A percentile compares a stretch with the other conserved stretches of the same genome.
Evolutionary conservation across 2,888 invertebrate genomes (phyloP).

Genomic region (Germaria angustata): DNA sequence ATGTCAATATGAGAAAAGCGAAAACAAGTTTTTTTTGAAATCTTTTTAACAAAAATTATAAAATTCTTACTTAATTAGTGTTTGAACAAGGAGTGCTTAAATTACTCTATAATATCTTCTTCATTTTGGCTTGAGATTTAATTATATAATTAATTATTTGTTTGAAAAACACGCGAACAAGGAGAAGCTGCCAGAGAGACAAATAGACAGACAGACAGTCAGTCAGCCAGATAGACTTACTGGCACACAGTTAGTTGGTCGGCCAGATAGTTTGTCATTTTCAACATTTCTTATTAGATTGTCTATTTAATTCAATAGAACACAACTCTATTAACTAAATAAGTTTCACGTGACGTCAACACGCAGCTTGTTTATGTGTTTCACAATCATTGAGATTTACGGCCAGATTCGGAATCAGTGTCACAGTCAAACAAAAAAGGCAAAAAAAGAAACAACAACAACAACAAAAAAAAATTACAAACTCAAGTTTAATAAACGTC

Average conservation of each 20-base stretch:
- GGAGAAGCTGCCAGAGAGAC: neutral
- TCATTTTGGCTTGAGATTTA: conserved; percentile 5
- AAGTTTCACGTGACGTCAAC: conserved; percentile 47
- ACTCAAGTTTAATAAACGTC: conserved; percentile 59
- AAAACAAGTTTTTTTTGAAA: conserved; percentile 17
- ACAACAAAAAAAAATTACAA: conserved; percentile 18
- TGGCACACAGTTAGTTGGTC: neutral
- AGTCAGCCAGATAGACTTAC: neutral
- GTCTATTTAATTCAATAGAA: conserved; percentile 26
- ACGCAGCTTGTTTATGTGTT: neutral
- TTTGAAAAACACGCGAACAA: neutral
- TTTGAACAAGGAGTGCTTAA: conserved; percentile 4
- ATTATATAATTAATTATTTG: conserved; percentile 39
- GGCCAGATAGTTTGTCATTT: neutral
- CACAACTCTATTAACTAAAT: conserved; percentile 2
- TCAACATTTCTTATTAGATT: neutral
- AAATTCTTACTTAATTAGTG: conserved; percentile 2
- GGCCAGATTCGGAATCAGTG: conserved; percentile 52
- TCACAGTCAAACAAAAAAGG: conserved; percentile 41
- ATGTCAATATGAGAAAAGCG: neutral
- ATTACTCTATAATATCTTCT: conserved; percentile 3
- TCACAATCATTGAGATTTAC: conserved; percentile 43
- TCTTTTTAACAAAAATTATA: neutral
- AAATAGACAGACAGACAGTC: neutral
- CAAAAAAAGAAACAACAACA: neutral